Percentiles rank a stretch among this genome's conserved stretches.
These are phyloP conservation scores for Enoplosus armatus DNA, from an alignment of 2,797 vertebrate genomes.

Conservation along the genomic window DNA sequence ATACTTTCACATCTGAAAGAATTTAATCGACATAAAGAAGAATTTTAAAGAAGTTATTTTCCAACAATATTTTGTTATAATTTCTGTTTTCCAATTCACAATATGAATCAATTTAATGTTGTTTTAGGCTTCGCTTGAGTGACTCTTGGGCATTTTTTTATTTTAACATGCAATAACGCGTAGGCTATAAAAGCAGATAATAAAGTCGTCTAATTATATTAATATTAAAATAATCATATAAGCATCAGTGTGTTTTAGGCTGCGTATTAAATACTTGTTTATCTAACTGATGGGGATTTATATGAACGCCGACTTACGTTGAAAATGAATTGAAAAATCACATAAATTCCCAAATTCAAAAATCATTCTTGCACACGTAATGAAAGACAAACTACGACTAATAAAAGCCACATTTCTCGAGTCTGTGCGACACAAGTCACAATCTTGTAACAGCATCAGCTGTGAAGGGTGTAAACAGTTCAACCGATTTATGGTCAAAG, in stretches of 20 bases:
- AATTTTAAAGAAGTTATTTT: neutral
- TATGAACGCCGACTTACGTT: neutral
- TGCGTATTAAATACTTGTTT: neutral
- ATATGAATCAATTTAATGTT: neutral
- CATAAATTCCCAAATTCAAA: neutral
- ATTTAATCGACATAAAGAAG: neutral
- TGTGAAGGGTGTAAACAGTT: slow-evolving; percentile 12
- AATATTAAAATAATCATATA: neutral
- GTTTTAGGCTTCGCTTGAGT: neutral
- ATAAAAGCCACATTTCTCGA: slow-evolving; percentile 22
- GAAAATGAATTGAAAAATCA: neutral
- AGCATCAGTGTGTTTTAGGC: neutral
- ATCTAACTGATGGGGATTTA: neutral
- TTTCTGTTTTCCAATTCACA: slow-evolving; percentile 54
- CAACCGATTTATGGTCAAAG: slow-evolving; percentile 8
- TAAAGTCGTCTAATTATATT: neutral
- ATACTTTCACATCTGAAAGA: neutral
- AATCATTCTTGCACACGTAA: neutral
- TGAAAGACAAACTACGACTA: slow-evolving; percentile 4
- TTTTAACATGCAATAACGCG: neutral
- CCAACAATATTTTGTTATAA: neutral
- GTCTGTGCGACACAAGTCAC: slow-evolving; percentile 13
- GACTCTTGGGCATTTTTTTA: neutral
- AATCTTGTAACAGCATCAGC: neutral
- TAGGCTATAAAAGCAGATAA: neutral